Percentiles rank a stretch among this genome's conserved stretches.
phyloP scores from a whole-genome alignment of 2,888 invertebrate species.

The Pammene fasciana region DNA sequence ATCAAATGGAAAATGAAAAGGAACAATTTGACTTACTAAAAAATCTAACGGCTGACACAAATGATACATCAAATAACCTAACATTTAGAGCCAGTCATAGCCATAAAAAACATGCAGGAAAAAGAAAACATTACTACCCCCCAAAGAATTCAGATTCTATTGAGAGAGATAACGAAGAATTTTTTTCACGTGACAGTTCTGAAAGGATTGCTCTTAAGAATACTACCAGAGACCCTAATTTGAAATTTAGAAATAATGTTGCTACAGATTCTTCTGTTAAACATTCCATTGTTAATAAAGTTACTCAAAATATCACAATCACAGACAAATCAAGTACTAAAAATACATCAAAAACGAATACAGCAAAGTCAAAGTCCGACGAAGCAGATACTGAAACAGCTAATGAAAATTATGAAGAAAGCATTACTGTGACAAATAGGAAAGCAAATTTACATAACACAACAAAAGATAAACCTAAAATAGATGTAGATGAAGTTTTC shows the following conservation, averaged over 20 bases:
- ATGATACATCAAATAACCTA: neutral
- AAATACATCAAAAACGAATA: neutral
- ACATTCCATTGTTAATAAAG: neutral
- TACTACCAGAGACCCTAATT: neutral
- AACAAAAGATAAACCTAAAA: too few relatives aligned
- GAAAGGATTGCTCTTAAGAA: neutral
- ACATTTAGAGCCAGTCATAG: neutral
- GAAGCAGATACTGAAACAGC: neutral
- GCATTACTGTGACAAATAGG: too few relatives aligned
- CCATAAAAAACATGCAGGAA: neutral
- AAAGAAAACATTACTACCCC: neutral
- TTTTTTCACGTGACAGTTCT: neutral
- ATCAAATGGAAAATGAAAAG: conserved; percentile 18
- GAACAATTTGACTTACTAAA: conserved; percentile 1
- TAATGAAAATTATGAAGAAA: too few relatives aligned
- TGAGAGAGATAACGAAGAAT: conserved; percentile 9
- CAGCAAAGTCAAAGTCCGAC: neutral
- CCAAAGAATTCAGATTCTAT: conserved; percentile 1
- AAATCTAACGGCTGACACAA: neutral
- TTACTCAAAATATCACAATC: neutral
- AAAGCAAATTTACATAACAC: too few relatives aligned
- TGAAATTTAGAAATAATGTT: neutral
- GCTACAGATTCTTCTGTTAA: too few relatives aligned
- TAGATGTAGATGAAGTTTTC: too few relatives aligned
- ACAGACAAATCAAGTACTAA: neutral